Conservation (phyloP, 2,797 vertebrate genomes). For the Myotis daubentonii region DNA sequence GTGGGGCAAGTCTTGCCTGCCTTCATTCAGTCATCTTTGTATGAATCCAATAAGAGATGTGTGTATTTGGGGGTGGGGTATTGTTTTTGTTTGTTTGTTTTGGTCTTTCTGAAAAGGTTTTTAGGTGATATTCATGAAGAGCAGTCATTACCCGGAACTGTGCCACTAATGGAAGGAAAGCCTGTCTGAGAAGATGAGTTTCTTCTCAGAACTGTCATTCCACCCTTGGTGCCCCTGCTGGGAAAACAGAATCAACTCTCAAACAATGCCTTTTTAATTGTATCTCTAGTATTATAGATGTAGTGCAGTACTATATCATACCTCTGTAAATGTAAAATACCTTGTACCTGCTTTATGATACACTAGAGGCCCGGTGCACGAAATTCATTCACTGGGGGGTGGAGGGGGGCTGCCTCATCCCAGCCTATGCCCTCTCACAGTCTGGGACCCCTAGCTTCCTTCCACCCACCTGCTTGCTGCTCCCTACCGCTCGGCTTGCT, state of each 20-base stretch:
- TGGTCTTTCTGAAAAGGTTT: conserved; percentile 78
- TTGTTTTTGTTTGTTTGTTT: background rate
- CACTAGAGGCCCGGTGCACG: background rate
- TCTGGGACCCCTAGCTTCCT: no score
- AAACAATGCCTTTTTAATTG: conserved; percentile 88
- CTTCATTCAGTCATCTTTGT: conserved; percentile 71
- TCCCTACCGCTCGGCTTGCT: no score
- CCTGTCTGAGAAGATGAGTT: conserved; percentile 64
- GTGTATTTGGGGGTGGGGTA: background rate
- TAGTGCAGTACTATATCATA: conserved; percentile 87
- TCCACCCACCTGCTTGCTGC: no score
- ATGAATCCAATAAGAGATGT: conserved; percentile 27
- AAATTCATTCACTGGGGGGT: no score
- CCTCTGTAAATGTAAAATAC: conserved; percentile 76
- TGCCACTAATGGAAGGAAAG: conserved; percentile 71
- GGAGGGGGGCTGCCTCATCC: no score
- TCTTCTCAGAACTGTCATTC: conserved; percentile 78
- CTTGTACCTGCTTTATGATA: conserved; percentile 81
- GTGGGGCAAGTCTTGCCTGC: conserved; percentile 73
- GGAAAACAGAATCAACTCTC: conserved; percentile 86
- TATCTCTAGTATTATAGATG: conserved; percentile 87
- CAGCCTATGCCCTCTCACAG: no score
- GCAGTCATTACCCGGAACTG: conserved; percentile 76
- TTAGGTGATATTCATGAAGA: conserved; percentile 80
- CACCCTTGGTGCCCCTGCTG: conserved; percentile 83